Conservation (phyloP, 2,797 vertebrate genomes). For the Mycteria americana region DNA sequence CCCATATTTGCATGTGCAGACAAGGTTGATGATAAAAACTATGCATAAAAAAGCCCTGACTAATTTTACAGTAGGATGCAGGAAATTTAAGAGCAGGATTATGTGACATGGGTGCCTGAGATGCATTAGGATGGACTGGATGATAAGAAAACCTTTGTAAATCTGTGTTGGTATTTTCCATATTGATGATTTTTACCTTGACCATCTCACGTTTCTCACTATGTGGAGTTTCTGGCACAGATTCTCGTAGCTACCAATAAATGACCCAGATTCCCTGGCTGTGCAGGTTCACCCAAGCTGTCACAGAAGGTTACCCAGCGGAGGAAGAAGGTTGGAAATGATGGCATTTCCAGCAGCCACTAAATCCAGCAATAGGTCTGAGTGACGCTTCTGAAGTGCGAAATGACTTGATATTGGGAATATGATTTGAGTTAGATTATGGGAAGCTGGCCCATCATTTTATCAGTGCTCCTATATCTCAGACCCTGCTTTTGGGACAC, state of each 20-base stretch:
- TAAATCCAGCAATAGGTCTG: not conserved
- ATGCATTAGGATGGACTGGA: not conserved
- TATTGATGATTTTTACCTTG: not conserved
- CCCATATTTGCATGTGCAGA: not conserved
- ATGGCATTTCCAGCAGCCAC: not conserved
- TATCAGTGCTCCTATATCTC: not conserved
- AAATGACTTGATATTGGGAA: not conserved
- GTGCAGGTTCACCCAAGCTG: not conserved
- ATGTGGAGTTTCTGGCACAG: not conserved
- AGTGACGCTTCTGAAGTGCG: not conserved
- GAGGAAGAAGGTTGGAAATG: not conserved
- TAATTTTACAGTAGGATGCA: not conserved
- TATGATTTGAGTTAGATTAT: not conserved
- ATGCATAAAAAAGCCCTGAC: not conserved
- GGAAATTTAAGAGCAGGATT: not conserved
- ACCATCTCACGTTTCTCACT: not conserved
- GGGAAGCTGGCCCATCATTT: not conserved
- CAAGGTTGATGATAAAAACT: not conserved
- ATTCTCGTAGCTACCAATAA: not conserved
- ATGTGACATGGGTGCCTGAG: not conserved
- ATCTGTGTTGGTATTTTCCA: not conserved
- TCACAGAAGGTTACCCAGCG: not conserved
- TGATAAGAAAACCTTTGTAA: not conserved
- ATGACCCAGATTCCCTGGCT: conserved; percentile 3
- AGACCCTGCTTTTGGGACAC: not conserved